phyloP scores from a whole-genome alignment of 2,113 vertebrate species.

The Pelusios castaneus region DNA sequence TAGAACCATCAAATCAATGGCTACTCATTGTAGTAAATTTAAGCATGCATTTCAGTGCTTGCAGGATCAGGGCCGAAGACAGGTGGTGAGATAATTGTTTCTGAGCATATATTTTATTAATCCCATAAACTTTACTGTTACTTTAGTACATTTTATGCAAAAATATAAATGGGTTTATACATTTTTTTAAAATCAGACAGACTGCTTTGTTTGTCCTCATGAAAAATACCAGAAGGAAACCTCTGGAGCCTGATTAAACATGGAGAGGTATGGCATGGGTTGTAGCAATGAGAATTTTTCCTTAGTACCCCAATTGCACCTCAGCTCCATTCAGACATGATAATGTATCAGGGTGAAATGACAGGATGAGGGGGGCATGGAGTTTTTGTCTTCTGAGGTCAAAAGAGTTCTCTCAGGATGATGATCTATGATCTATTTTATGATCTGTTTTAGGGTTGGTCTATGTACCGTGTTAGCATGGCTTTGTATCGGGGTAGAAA shows the following conservation, averaged over 20 bases:
- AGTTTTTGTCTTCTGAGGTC: background rate
- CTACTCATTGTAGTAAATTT: accelerated
- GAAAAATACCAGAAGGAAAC: background rate
- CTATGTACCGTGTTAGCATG: background rate
- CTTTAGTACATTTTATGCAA: background rate
- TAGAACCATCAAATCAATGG: background rate
- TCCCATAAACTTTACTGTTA: background rate
- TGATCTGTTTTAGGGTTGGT: background rate
- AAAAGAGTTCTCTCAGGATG: background rate
- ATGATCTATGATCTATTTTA: background rate
- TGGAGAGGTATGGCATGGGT: background rate
- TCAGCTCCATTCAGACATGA: background rate
- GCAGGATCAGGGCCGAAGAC: accelerated
- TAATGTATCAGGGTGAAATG: background rate
- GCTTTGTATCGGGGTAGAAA: background rate
- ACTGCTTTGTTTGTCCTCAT: background rate
- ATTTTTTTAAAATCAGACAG: too few relatives aligned
- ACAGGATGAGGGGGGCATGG: background rate
- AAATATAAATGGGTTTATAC: accelerated
- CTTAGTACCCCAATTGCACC: background rate
- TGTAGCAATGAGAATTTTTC: background rate
- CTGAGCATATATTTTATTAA: background rate
- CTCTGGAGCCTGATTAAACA: background rate
- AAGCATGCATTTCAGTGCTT: accelerated
- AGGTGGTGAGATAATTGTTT: background rate